These are phyloP conservation scores for Paraescarpia echinospica DNA, from an alignment of 1,140 invertebrate species.

Conservation along the genomic window DNA sequence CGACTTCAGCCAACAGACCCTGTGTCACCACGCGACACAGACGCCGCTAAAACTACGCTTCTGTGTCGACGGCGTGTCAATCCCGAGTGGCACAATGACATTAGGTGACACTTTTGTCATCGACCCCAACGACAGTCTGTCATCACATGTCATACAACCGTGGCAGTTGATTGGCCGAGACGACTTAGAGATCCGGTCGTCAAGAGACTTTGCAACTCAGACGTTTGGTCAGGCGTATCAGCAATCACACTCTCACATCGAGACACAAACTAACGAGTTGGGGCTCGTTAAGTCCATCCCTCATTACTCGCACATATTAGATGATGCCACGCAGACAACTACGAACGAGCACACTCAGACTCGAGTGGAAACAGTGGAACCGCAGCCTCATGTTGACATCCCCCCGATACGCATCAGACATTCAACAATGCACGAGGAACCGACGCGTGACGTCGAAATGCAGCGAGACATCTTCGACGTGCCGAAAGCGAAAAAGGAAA, in stretches of 20 bases:
- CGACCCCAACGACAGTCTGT: background rate
- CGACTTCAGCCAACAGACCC: slow-evolving; percentile 10
- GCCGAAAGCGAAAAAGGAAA: background rate
- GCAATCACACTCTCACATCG: background rate
- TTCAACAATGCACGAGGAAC: background rate
- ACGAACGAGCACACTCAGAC: slow-evolving; percentile 19
- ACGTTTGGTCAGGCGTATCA: slow-evolving; percentile 18
- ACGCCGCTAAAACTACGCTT: slow-evolving; percentile 11
- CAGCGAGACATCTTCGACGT: background rate
- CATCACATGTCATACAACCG: slow-evolving; percentile 6
- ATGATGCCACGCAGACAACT: slow-evolving; percentile 23
- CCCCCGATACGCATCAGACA: background rate
- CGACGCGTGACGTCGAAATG: background rate
- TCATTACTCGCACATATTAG: background rate
- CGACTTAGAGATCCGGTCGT: background rate
- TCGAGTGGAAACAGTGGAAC: background rate
- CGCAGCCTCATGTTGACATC: background rate
- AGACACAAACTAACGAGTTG: slow-evolving; percentile 18
- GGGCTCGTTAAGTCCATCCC: background rate
- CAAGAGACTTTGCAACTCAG: slow-evolving; percentile 21
- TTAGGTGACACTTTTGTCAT: slow-evolving; percentile 12
- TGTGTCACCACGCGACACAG: background rate
- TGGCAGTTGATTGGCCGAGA: background rate
- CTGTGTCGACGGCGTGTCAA: background rate
- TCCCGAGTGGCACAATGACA: background rate